These are phyloP conservation scores for Echinops telfairi DNA, from an alignment of 2,113 vertebrate genomes.

Conservation along the genomic window DNA sequence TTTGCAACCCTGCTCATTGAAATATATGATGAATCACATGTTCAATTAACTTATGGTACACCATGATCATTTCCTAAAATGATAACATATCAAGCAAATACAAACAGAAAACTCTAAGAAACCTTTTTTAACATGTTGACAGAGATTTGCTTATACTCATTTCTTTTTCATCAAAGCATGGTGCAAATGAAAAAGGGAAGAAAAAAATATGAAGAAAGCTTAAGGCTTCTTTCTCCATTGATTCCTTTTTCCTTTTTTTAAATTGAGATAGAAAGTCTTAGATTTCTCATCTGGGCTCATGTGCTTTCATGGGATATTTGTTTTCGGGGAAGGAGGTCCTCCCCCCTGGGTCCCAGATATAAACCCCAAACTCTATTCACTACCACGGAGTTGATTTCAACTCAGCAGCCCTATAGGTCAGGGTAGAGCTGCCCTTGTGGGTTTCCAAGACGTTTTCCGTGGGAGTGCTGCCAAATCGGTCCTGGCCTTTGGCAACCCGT, in stretches of 20 bases:
- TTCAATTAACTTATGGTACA: conserved; percentile 37
- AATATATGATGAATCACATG: conserved; percentile 55
- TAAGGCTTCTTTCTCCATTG: background rate
- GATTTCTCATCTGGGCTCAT: background rate
- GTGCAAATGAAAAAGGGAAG: conserved; percentile 13
- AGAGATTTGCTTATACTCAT: conserved; percentile 40
- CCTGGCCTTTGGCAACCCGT: background rate
- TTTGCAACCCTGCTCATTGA: background rate
- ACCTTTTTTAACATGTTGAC: conserved; percentile 2
- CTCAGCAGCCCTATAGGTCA: too few species aligned
- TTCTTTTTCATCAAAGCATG: conserved; percentile 22
- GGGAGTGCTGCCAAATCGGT: background rate
- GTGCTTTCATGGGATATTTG: background rate
- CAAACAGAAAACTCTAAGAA: conserved; percentile 34
- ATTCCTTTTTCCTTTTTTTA: conserved; percentile 16
- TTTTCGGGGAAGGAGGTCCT: background rate
- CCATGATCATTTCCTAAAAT: conserved; percentile 10
- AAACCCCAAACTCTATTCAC: too few species aligned
- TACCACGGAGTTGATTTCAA: too few species aligned
- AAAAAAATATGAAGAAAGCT: background rate
- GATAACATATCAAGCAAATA: conserved; percentile 54
- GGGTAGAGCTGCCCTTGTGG: too few species aligned
- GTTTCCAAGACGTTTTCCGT: too few species aligned
- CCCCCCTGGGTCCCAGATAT: background rate
- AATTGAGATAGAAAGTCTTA: background rate